These are phyloP conservation scores for Melanchra persicariae DNA, from an alignment of 2,888 invertebrate genomes.

Conservation along the genomic window DNA sequence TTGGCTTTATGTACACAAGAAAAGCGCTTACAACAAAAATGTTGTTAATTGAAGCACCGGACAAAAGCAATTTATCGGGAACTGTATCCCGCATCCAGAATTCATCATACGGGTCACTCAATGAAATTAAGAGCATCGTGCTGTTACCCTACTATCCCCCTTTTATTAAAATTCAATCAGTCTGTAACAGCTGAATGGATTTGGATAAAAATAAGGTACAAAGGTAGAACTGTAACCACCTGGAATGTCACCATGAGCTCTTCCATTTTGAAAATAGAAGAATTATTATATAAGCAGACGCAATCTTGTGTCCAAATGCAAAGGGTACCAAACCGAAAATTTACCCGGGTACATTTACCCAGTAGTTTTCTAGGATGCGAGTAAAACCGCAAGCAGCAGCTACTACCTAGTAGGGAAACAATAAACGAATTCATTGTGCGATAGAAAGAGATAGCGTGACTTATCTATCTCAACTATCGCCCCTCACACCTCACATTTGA, in stretches of 20 bases:
- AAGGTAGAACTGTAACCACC: background rate
- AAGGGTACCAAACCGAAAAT: too few species aligned
- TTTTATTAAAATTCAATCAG: background rate
- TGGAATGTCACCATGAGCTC: background rate
- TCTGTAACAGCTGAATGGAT: background rate
- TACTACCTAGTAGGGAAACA: background rate
- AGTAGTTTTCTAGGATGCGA: background rate
- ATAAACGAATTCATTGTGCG: slow-evolving; percentile 11
- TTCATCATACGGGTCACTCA: slow-evolving; percentile 42
- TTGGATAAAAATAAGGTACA: background rate
- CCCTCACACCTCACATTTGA: slow-evolving; percentile 55
- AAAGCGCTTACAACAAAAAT: slow-evolving; percentile 13
- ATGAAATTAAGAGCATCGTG: slow-evolving; percentile 24
- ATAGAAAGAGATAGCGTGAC: slow-evolving; percentile 43
- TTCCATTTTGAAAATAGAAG: background rate
- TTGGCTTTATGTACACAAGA: slow-evolving; percentile 22
- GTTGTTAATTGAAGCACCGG: slow-evolving; percentile 33
- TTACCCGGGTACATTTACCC: background rate
- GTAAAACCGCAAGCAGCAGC: background rate
- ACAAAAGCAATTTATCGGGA: slow-evolving; percentile 42
- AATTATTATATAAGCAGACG: too few species aligned
- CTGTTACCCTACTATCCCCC: slow-evolving; percentile 15
- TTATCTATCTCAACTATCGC: slow-evolving; percentile 55
- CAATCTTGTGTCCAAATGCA: too few species aligned
- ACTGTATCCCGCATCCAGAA: slow-evolving; percentile 32